Percentiles rank a stretch among this genome's conserved stretches.
Conservation (phyloP, 2,888 invertebrate species). For the Acronicta leporina region DNA sequence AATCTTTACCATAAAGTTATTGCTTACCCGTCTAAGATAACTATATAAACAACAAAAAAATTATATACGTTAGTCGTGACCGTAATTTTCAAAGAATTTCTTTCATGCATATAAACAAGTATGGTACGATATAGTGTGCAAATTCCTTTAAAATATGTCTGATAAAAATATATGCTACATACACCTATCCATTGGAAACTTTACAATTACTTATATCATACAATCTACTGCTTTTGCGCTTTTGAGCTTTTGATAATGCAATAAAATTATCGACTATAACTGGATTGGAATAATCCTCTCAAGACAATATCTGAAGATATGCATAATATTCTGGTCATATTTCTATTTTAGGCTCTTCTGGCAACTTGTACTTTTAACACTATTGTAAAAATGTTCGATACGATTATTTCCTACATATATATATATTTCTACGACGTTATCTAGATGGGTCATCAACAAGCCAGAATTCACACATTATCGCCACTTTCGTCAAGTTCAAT, state of each 20-base stretch:
- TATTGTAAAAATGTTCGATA: neutral
- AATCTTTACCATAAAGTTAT: no score
- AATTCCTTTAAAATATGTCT: neutral
- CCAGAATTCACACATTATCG: no score
- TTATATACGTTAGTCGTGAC: no score
- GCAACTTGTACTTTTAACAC: conserved; percentile 3
- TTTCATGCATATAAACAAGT: neutral
- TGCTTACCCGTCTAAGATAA: no score
- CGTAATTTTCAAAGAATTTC: neutral
- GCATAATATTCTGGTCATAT: conserved; percentile 20
- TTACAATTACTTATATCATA: no score
- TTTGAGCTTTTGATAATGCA: neutral
- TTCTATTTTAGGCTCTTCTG: neutral
- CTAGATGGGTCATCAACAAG: no score
- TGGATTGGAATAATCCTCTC: neutral
- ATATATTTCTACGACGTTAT: no score
- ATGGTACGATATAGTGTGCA: neutral
- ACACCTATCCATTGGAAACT: no score
- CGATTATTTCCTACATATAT: no score
- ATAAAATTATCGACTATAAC: neutral
- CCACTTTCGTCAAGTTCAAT: no score
- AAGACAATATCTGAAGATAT: conserved; percentile 9
- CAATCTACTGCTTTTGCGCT: neutral
- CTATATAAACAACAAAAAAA: no score
- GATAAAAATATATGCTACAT: no score